These are phyloP conservation scores for Reticulitermes speratus DNA, from an alignment of 1,140 invertebrate genomes.

Conservation along the genomic window DNA sequence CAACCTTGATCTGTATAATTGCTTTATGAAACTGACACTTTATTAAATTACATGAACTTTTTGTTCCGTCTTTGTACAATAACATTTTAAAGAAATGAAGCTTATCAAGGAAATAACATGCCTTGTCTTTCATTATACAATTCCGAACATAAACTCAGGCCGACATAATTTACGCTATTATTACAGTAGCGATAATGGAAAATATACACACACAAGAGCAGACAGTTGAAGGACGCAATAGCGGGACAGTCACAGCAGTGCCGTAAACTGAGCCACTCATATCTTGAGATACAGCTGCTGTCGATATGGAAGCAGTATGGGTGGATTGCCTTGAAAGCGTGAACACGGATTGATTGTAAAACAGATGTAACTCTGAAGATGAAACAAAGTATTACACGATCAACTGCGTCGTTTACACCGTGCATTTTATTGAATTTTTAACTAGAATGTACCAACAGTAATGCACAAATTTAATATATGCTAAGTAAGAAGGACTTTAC, in stretches of 20 bases:
- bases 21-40: not conserved
- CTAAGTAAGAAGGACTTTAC: too few species aligned
- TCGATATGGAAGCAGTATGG: not conserved
- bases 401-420: too few species aligned
- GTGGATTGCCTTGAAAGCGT: not conserved
- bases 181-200: not conserved
- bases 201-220: not conserved
- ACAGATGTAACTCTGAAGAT: too few species aligned
- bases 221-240: not conserved
- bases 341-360: not conserved
- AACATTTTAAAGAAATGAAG: not conserved
- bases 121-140: not conserved
- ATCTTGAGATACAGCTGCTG: not conserved
- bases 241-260: not conserved
- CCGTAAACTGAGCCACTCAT: not conserved
- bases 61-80: not conserved
- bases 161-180: not conserved
- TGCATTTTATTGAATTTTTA: too few species aligned
- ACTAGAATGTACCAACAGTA: too few species aligned
- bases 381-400: too few species aligned
- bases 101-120: not conserved
- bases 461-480: too few species aligned
- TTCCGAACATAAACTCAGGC: not conserved
- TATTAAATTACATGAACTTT: not conserved
- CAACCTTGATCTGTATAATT: not conserved